A percentile compares a stretch with the other conserved stretches of the same genome.
These are phyloP conservation scores for Podarcis lilfordi DNA, from an alignment of 2,797 vertebrate species.

Conservation along the genomic window DNA sequence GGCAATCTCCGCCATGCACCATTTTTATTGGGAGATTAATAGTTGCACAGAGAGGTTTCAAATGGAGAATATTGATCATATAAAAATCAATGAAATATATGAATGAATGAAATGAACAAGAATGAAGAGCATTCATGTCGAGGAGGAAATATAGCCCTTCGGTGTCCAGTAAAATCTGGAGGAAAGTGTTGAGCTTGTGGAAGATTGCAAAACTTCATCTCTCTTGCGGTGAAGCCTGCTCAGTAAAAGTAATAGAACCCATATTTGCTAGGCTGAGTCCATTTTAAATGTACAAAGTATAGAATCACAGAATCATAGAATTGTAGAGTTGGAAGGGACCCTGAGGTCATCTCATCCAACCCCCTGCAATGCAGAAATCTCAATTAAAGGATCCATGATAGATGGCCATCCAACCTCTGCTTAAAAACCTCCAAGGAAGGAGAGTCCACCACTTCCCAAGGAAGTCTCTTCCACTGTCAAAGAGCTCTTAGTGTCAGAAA, in stretches of 20 bases:
- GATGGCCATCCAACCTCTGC: too few species aligned
- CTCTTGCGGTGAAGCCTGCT: background rate
- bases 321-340: background rate
- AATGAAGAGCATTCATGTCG: conserved; percentile 23
- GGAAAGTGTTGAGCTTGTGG: conserved; percentile 2
- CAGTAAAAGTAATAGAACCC: background rate
- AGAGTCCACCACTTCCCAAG: too few species aligned
- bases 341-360: too few species aligned
- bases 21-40: conserved; percentile 34
- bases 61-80: conserved; percentile 1
- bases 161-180: conserved; percentile 12
- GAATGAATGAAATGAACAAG: conserved; percentile 19
- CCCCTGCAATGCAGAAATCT: too few species aligned
- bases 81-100: conserved; percentile 34
- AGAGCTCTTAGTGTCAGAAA: too few species aligned
- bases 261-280: background rate
- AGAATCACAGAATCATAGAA: background rate
- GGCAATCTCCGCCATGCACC: conserved; percentile 20
- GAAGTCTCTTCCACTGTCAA: too few species aligned
- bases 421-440: too few species aligned
- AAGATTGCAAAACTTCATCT: conserved; percentile 17
- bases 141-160: background rate
- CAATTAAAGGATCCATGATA: too few species aligned
- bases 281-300: background rate
- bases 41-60: conserved; percentile 4